Conservation (phyloP, 2,797 vertebrate species). For the Phyllotis vaccarum region DNA sequence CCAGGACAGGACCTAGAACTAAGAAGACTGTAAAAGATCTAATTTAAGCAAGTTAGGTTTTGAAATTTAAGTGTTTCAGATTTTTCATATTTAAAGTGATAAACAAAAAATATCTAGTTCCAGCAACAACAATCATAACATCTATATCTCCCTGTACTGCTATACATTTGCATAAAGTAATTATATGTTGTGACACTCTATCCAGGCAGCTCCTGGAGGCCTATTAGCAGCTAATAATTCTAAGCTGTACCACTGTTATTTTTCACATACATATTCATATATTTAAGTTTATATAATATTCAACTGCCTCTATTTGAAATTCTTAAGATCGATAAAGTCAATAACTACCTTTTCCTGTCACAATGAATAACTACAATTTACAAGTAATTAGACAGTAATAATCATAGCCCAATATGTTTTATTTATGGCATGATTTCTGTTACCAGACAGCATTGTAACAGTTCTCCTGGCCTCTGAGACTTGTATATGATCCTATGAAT, state of each 20-base stretch:
- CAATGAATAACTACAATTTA: neutral
- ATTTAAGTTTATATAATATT: neutral
- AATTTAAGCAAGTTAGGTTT: conserved; percentile 14
- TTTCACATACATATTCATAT: neutral
- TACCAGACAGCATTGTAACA: conserved; percentile 6
- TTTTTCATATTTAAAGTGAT: conserved; percentile 37
- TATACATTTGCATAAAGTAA: conserved; percentile 10
- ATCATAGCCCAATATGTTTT: neutral
- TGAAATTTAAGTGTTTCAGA: neutral
- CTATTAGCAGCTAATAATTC: neutral
- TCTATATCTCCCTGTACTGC: neutral
- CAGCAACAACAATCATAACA: neutral
- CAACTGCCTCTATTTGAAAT: neutral
- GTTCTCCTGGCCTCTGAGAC: neutral
- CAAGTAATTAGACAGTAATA: neutral
- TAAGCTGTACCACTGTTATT: neutral
- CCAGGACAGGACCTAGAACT: neutral
- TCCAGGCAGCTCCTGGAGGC: neutral
- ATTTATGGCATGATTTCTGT: conserved; percentile 2
- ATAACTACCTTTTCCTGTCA: conserved; percentile 28
- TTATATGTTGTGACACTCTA: neutral
- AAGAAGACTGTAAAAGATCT: neutral
- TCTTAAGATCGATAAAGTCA: conserved; percentile 30
- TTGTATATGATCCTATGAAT: neutral
- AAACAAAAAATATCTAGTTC: conserved; percentile 6